Percentiles rank a stretch among this genome's conserved stretches.
These are phyloP conservation scores for Drymonia ruficornis DNA, from an alignment of 2,888 invertebrate species.

Conservation along the genomic window DNA sequence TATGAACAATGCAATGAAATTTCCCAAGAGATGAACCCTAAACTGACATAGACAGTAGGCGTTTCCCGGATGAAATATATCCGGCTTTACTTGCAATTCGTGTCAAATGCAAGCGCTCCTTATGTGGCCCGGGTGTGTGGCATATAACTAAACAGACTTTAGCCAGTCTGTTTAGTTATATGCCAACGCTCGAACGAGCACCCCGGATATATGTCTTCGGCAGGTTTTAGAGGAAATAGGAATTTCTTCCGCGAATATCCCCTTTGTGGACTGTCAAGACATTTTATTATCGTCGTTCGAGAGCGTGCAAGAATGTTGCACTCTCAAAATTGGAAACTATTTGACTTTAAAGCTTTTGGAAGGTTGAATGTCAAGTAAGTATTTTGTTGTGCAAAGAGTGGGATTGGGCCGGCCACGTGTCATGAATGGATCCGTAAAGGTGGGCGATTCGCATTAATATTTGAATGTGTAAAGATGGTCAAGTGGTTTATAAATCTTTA, in stretches of 20 bases:
- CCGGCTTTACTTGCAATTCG: conserved; percentile 35
- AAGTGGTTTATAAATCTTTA: no score
- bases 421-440: no score
- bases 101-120: conserved; percentile 40
- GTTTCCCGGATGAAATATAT: conserved; percentile 24
- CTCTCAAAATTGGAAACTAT: background rate
- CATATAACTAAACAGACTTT: no score
- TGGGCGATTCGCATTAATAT: no score
- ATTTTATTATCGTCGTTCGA: conserved; percentile 17
- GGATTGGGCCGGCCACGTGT: no score
- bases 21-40: no score
- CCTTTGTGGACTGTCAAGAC: conserved; percentile 18
- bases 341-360: background rate
- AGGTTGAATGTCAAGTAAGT: background rate
- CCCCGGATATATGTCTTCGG: conserved; percentile 11
- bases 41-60: conserved; percentile 11
- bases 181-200: conserved; percentile 12
- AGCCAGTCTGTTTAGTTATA: conserved; percentile 33
- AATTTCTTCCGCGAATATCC: conserved; percentile 23
- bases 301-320: background rate
- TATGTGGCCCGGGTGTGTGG: conserved; percentile 15
- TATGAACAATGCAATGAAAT: no score
- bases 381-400: no score
- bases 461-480: no score
- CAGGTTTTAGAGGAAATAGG: conserved; percentile 29